Evolutionary conservation across 1,140 invertebrate species (phyloP), one percentile per base, ranked within the genome.

Genomic region (Chironomus striatipennis): DNA sequence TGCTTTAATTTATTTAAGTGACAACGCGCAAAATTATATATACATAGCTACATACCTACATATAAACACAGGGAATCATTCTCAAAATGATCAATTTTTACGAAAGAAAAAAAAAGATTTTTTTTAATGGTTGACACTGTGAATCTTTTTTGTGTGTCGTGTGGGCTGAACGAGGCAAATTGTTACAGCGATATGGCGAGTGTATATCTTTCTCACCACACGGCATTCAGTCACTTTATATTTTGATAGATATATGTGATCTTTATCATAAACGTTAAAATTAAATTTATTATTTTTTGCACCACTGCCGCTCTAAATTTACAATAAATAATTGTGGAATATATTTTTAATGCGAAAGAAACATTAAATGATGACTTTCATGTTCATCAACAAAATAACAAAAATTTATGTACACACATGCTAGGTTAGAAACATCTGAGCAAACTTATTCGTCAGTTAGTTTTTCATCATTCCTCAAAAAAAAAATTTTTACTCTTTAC

Each of bases 231-330:
- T 34, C 24, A 34, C 24, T 34, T 34, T 34, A 34, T 34, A 34
- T 34, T 34, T 57, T 57, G 47, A 57, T n/a, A n/a, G 47, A 57
- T 57, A 57, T 57, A 57, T 57, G 47, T 57, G 47, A 57, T 57
- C 47, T 57, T 57, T 57, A 57, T 57, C 47, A 57, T 57, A 57
- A 57, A 57, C 47, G 47, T 57, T 57, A 57, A 57, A 57, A 57
- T n/a, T 57, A 15, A 57, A 57, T 57, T n/a, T n/a, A 57, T 57
- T n/a, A 57, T 57, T 57, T 34, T 34, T 57, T n/a, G 47, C 47
- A n/a, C 24, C n/a, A 10, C 15, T 57, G 47, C 47, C n/a, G 47
- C 47, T 57, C 47, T 57, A 57, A 12, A 47, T 47, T 47, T 3
- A n/a, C 12, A 57, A 57, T n/a, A 57, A 57, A 57, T n/a, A 57